Evolutionary conservation across 1,140 invertebrate genomes (phyloP).

Genomic region (Anastatus disparis): DNA sequence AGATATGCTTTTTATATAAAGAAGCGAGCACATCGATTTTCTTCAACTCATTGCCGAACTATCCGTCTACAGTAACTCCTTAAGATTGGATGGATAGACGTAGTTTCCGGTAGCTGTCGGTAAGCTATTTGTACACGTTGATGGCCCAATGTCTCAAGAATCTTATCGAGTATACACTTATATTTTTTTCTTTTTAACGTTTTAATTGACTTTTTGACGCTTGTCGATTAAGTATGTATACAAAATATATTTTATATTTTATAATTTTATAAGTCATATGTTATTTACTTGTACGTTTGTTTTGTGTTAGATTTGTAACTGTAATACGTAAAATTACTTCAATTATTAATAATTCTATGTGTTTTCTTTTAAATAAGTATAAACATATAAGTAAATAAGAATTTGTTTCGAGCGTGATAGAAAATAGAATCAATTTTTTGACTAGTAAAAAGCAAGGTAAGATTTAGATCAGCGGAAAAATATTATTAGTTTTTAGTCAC

Average conservation of each 20-base stretch:
- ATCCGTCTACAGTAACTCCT: constrained; percentile 20
- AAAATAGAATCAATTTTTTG: too few relatives aligned
- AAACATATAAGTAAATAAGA: too few relatives aligned
- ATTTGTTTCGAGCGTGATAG: too few relatives aligned
- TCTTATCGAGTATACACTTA: constrained; percentile 30
- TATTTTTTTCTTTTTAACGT: constrained; percentile 12
- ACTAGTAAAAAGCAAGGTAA: too few relatives aligned
- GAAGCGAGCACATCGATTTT: constrained; percentile 27
- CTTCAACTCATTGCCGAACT: constrained; percentile 40
- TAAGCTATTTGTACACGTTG: constrained; percentile 27
- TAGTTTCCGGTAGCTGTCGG: constrained; percentile 40
- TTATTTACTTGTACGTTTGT: too few relatives aligned
- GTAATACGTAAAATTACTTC: too few relatives aligned
- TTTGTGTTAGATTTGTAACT: too few relatives aligned
- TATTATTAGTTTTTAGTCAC: too few relatives aligned
- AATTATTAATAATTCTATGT: too few relatives aligned
- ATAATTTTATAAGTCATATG: constrained; percentile 23
- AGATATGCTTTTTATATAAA: constrained; percentile 24
- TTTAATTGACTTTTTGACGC: constrained; percentile 39
- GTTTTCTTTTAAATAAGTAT: too few relatives aligned
- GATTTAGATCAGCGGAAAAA: too few relatives aligned
- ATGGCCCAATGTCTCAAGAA: constrained; percentile 35
- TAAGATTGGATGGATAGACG: constrained; percentile 27
- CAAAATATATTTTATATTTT: neutral
- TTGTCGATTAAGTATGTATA: constrained; percentile 20